phyloP scores from a whole-genome alignment of 2,113 vertebrate genomes.

The Rhadina sibilatrix region DNA sequence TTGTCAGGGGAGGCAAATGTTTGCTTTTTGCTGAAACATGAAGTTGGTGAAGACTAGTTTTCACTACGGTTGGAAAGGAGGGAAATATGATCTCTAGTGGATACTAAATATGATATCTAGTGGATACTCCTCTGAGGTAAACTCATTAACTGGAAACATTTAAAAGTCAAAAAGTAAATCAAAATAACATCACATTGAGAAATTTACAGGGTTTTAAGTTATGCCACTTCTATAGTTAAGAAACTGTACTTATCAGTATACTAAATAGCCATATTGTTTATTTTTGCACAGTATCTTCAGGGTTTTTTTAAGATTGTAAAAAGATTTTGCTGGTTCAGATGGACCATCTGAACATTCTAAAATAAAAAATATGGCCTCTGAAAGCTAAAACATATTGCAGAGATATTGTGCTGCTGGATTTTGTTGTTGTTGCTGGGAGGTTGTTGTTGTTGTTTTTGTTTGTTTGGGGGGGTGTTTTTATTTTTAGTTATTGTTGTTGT shows the following conservation, averaged over 20 bases:
- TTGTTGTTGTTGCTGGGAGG: neutral
- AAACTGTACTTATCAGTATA: neutral
- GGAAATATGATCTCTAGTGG: neutral
- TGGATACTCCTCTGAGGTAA: neutral
- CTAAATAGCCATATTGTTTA: neutral
- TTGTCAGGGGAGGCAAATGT: neutral
- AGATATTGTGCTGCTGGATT: neutral
- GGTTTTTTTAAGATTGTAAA: neutral
- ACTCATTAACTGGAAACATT: neutral
- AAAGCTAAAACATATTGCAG: neutral
- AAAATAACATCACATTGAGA: neutral
- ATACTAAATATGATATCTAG: neutral
- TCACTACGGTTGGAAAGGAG: neutral
- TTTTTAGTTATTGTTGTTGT: neutral
- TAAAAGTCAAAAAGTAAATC: neutral
- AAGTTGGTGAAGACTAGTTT: neutral
- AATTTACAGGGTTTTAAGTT: neutral
- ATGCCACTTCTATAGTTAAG: neutral
- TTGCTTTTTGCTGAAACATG: neutral
- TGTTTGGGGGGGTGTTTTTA: neutral
- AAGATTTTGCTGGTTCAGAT: too few relatives aligned
- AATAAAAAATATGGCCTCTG: neutral
- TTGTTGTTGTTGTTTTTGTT: neutral
- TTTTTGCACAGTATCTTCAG: neutral
- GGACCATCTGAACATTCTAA: neutral